Evolutionary conservation across 2,113 vertebrate genomes (phyloP).

Genomic region (Takifugu bimaculatus): DNA sequence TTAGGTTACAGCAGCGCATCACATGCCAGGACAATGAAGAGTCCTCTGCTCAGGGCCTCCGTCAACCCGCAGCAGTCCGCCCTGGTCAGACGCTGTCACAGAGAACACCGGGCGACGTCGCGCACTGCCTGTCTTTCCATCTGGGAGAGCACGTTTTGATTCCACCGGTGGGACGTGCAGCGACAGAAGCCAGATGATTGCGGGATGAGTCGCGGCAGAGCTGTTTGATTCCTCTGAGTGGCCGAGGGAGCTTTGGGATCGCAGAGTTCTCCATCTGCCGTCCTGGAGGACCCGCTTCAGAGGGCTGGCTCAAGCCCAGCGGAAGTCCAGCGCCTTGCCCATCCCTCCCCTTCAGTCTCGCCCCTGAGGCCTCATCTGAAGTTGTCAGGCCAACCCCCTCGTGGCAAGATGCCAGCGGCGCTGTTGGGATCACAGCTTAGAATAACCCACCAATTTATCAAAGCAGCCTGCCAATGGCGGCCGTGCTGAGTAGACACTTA

Average conservation of each 20-base stretch:
- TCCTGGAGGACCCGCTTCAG: conserved; percentile 60
- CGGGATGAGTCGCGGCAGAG: conserved; percentile 55
- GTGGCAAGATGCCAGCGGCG: conserved; percentile 52
- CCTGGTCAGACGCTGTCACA: conserved; percentile 5
- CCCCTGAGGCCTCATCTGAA: conserved; percentile 55
- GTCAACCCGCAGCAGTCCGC: conserved; percentile 5
- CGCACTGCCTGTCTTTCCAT: conserved; percentile 63
- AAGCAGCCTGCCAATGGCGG: conserved; percentile 43
- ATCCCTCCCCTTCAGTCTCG: conserved; percentile 27
- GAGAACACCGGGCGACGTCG: conserved; percentile 47
- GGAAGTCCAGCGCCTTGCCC: conserved; percentile 24
- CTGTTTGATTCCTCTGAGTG: conserved; percentile 53
- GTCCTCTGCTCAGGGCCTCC: background rate
- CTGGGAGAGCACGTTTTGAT: conserved; percentile 64
- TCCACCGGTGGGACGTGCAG: conserved; percentile 53
- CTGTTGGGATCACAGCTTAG: conserved; percentile 57
- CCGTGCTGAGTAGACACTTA: conserved; percentile 52
- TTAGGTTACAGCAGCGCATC: conserved; percentile 28
- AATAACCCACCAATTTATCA: conserved; percentile 72
- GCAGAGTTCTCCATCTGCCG: conserved; percentile 65
- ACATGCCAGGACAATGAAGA: conserved; percentile 22
- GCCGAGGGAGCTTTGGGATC: conserved; percentile 46
- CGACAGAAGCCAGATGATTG: conserved; percentile 63
- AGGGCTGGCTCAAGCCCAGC: conserved; percentile 46
- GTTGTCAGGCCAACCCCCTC: conserved; percentile 59